Evolutionary conservation across 1,140 invertebrate species (phyloP).

Genomic region (Drosophila ogumai): DNA sequence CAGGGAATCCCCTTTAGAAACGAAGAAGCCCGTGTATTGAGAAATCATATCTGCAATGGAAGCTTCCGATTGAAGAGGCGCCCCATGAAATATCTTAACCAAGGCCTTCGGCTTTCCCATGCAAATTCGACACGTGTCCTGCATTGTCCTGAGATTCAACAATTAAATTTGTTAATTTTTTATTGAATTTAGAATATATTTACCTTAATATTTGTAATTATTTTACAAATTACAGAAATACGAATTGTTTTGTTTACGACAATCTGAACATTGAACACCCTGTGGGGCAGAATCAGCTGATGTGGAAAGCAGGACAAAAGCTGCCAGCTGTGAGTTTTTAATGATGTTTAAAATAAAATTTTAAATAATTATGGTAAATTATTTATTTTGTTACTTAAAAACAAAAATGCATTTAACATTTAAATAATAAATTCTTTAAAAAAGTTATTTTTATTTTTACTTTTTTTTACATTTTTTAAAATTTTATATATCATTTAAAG

Average conservation of each 20-base stretch:
- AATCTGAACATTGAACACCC: not conserved
- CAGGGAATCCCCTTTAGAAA: not conserved
- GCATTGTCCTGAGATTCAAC: not conserved
- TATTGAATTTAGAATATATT: not conserved
- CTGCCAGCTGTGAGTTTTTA: not conserved
- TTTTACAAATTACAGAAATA: not conserved
- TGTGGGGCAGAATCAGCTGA: not conserved
- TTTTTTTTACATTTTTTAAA: too few species aligned
- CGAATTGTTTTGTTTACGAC: not conserved
- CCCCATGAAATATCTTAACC: conserved; percentile 2
- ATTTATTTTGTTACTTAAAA: too few species aligned
- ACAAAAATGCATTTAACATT: too few species aligned
- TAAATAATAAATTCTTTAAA: too few species aligned
- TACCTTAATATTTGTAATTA: not conserved
- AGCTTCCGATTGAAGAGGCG: not conserved
- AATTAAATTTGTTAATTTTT: not conserved
- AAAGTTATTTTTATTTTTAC: too few species aligned
- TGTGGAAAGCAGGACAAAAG: not conserved
- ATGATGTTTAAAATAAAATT: too few species aligned
- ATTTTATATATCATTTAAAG: too few species aligned
- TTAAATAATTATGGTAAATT: too few species aligned
- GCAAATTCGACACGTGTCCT: conserved; percentile 3
- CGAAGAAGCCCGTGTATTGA: not conserved
- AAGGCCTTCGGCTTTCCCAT: not conserved
- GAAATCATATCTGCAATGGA: conserved; percentile 7